Percentiles rank a stretch among this genome's conserved stretches.
phyloP scores from a whole-genome alignment of 2,797 vertebrate species.

The Gallinago stenura region DNA sequence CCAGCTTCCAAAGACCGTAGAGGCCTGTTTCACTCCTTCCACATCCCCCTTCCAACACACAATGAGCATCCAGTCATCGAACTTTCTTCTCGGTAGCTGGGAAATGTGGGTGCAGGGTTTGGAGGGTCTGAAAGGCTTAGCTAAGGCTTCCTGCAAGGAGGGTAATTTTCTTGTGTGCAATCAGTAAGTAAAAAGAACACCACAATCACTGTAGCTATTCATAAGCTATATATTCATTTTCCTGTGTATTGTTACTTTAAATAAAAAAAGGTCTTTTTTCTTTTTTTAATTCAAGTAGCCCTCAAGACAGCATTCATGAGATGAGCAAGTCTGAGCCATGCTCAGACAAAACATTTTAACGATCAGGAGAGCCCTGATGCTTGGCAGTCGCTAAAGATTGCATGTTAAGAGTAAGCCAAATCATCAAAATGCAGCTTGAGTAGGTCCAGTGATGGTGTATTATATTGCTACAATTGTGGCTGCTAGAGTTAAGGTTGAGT shows the following conservation, averaged over 20 bases:
- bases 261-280: background rate
- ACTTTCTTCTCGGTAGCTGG: background rate
- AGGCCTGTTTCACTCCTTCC: conserved; percentile 39
- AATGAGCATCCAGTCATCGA: background rate
- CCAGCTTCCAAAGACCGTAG: conserved; percentile 49
- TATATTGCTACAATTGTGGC: background rate
- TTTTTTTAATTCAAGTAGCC: conserved; percentile 17
- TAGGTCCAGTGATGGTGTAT: conserved; percentile 17
- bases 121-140: background rate
- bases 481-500: conserved; percentile 49
- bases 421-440: conserved; percentile 52
- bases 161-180: background rate
- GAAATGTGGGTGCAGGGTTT: background rate
- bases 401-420: conserved; percentile 27
- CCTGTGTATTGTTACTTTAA: conserved; percentile 27
- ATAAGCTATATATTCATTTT: background rate
- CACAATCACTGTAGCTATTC: conserved; percentile 27
- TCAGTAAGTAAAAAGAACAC: conserved; percentile 50
- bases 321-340: background rate
- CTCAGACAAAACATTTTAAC: conserved; percentile 37
- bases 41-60: background rate
- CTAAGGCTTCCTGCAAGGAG: background rate
- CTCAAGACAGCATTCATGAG: conserved; percentile 23
- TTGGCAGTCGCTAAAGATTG: background rate
- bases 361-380: conserved; percentile 31